A percentile compares a stretch with the other conserved stretches of the same genome.
These are phyloP conservation scores for Leuciscus idus DNA, from an alignment of 2,113 vertebrate species.

Conservation along the genomic window DNA sequence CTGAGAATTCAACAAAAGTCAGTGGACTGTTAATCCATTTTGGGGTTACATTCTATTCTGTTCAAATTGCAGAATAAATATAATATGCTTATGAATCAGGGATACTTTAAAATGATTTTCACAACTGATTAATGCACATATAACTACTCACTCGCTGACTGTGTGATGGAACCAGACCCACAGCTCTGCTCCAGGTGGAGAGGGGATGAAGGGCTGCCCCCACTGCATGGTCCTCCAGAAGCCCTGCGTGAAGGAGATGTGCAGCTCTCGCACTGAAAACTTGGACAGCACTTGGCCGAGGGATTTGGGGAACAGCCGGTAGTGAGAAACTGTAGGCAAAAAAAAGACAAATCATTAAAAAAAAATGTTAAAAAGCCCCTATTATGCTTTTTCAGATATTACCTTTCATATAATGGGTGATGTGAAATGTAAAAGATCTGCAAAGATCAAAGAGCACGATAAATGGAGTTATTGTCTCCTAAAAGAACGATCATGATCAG, in stretches of 20 bases:
- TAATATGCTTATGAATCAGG: neutral
- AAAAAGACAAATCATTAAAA: neutral
- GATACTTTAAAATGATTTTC: neutral
- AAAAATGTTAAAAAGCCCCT: neutral
- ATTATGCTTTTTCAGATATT: no score
- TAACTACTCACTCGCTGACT: slow-evolving; percentile 85
- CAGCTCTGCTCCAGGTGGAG: slow-evolving; percentile 83
- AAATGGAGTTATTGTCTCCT: no score
- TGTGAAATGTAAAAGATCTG: no score
- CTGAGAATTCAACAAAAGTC: slow-evolving; percentile 67
- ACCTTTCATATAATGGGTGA: no score
- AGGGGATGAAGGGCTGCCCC: slow-evolving; percentile 89
- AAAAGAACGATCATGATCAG: no score
- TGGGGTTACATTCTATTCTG: neutral
- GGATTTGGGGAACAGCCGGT: slow-evolving; percentile 94
- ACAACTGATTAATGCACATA: neutral
- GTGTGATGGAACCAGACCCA: slow-evolving; percentile 98
- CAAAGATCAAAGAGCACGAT: no score
- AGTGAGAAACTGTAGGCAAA: slow-evolving; percentile 85
- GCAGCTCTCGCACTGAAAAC: slow-evolving; percentile 89
- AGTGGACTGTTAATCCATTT: neutral
- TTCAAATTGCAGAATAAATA: neutral
- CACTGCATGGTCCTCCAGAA: slow-evolving; percentile 92
- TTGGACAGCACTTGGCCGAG: slow-evolving; percentile 92
- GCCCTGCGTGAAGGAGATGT: slow-evolving; percentile 89